These are phyloP conservation scores for Gobio occitaniae DNA, from an alignment of 2,797 vertebrate genomes.

Conservation along the genomic window DNA sequence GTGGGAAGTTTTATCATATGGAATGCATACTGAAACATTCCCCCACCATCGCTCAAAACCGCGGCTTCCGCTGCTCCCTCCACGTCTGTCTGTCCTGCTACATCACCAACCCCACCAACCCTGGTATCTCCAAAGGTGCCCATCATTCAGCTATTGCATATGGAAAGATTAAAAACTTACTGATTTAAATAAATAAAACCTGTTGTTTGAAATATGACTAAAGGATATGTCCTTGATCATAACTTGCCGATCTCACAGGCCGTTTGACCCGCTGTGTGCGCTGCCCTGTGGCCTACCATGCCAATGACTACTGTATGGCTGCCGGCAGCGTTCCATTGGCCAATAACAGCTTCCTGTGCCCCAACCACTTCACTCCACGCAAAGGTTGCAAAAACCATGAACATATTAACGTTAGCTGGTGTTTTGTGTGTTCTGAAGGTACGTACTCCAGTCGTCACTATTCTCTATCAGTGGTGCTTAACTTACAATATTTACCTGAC, in stretches of 20 bases:
- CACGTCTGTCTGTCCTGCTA: conserved; percentile 96
- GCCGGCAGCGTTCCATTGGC: conserved; percentile 94
- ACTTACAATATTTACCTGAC: neutral
- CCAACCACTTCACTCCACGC: conserved; percentile 95
- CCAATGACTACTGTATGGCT: conserved; percentile 95
- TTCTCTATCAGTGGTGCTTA: neutral
- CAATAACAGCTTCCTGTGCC: conserved; percentile 98
- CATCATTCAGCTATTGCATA: neutral
- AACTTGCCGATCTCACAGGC: conserved; percentile 73
- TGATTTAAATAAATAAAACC: neutral
- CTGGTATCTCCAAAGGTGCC: conserved; percentile 91
- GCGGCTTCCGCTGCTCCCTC: conserved; percentile 93
- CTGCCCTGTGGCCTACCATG: conserved; percentile 96
- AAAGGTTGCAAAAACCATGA: conserved; percentile 97
- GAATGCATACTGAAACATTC: conserved; percentile 87
- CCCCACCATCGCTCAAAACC: conserved; percentile 88
- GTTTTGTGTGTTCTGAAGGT: conserved; percentile 99
- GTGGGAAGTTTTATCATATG: conserved; percentile 96
- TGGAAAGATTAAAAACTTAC: neutral
- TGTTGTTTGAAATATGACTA: neutral
- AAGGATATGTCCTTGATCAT: neutral
- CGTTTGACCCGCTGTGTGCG: conserved; percentile 95
- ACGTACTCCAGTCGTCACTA: neutral
- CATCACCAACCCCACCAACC: conserved; percentile 89
- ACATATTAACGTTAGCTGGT: conserved; percentile 99